Evolutionary conservation across 1,140 invertebrate species (phyloP), one percentile per base, ranked within the genome.

Genomic region (Tribolium castaneum): DNA sequence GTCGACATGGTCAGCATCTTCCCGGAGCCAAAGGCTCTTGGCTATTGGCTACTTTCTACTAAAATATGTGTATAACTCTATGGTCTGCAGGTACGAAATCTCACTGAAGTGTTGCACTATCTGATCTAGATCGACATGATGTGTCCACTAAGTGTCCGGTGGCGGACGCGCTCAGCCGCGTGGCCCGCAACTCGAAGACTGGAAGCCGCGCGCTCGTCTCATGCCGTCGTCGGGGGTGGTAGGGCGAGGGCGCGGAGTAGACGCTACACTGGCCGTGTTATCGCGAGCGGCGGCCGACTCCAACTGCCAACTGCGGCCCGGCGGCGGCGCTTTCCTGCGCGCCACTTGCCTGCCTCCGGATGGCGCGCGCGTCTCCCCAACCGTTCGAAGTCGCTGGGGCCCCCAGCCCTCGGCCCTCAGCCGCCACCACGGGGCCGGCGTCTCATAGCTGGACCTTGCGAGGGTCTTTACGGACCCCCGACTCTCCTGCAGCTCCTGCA

Each of bases 1-100:
- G 85, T 85, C 52, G 85, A 86, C 85, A 86, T 85, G 35, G 85
- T 85, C 81, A 86, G 82, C 85, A 83, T 85, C 78, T 81, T 82
- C 19, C 49, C 62, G 19, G 30, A 73, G 50, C 25, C 71, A 30
- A 49, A 72, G 50, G 50, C 70, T 50, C 50, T 10, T 73, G 6
- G 22, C 13, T 22, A 52, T 10, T 73, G 6, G 22, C 13, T 22
- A 52, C 12, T 59, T 75, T 59, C 19, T 59, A 22, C 16, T 59
- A 59, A 59, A 22, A 59, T 59, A 45, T 72, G 16, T 35, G 7
- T 45, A 45, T 73, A 34, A 70, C 39, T 70, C 39, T 72, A 51
- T 72, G 50, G 12, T 72, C 19, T 72, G 76, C 80, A 84, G 78
- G 80, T 80, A 80, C 80, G 78, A 75, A 77, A 78, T 80, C 78